Conservation (phyloP, 2,888 invertebrate species). For the Archaeoteleia sp. region DNA sequence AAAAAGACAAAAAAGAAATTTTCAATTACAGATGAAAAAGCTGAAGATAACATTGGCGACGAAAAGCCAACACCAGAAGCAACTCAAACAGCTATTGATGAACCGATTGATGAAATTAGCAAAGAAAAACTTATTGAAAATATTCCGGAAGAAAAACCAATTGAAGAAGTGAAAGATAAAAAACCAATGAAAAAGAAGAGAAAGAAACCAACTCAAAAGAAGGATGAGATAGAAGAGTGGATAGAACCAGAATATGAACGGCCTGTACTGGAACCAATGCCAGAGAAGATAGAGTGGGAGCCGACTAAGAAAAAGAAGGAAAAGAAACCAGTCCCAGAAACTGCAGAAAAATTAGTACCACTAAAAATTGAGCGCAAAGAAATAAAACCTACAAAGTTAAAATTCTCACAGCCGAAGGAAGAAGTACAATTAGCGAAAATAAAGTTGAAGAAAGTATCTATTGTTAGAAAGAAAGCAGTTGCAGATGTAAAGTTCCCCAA, state of each 20-base stretch:
- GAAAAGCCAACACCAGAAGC: conserved; percentile 56
- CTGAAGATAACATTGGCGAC: not conserved
- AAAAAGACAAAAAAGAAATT: conserved; percentile 59
- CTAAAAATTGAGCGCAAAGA: conserved; percentile 80
- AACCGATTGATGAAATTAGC: too few relatives aligned
- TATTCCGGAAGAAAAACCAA: conserved; percentile 22
- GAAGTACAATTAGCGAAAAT: conserved; percentile 81
- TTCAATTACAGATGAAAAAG: conserved; percentile 54
- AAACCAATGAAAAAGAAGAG: conserved; percentile 49
- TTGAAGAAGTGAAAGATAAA: conserved; percentile 21
- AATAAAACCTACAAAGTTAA: conserved; percentile 79
- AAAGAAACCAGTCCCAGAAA: conserved; percentile 55
- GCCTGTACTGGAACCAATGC: conserved; percentile 72
- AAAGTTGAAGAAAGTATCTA: conserved; percentile 80
- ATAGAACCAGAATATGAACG: conserved; percentile 71
- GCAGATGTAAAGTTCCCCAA: conserved; percentile 78
- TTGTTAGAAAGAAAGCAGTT: conserved; percentile 76
- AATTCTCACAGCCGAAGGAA: conserved; percentile 78
- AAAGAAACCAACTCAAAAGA: conserved; percentile 57
- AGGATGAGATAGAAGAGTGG: conserved; percentile 64
- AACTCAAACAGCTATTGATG: too few relatives aligned
- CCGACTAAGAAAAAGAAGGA: conserved; percentile 66
- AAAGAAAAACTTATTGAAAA: conserved; percentile 39
- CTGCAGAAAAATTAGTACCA: conserved; percentile 69
- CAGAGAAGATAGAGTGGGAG: conserved; percentile 71